These are phyloP conservation scores for Thunnus thynnus DNA, from an alignment of 2,113 vertebrate genomes.

Conservation along the genomic window DNA sequence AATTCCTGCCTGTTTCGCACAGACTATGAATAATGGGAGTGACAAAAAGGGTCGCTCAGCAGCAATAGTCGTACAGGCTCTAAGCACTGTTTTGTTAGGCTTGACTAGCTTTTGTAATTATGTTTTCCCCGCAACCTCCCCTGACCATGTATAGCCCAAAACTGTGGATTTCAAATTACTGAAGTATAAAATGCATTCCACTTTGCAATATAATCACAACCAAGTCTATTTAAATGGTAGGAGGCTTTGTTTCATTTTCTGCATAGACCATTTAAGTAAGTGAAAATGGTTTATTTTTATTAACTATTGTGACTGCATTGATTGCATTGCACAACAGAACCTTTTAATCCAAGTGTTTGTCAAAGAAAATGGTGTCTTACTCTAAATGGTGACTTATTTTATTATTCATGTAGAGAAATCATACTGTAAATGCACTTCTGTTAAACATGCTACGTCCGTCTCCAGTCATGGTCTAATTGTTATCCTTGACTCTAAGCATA, in stretches of 20 bases:
- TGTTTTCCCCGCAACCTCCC: constrained; percentile 73
- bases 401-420: background rate
- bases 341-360: constrained; percentile 20
- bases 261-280: constrained; percentile 41
- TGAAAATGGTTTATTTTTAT: constrained; percentile 24
- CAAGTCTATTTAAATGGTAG: constrained; percentile 49
- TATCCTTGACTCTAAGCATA: constrained; percentile 21
- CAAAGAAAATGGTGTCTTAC: background rate
- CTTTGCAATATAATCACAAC: constrained; percentile 54
- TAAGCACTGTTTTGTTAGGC: constrained; percentile 85
- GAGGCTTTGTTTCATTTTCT: constrained; percentile 55
- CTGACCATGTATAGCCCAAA: constrained; percentile 70
- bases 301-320: constrained; percentile 10
- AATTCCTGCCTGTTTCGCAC: constrained; percentile 78
- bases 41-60: constrained; percentile 82
- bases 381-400: background rate
- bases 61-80: constrained; percentile 80
- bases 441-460: background rate
- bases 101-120: constrained; percentile 87
- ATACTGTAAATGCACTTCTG: constrained; percentile 4
- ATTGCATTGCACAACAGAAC: constrained; percentile 12
- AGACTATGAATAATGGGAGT: constrained; percentile 84
- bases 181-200: constrained; percentile 73
- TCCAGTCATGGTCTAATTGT: constrained; percentile 9
- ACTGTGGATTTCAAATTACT: constrained; percentile 70